Evolutionary conservation across 2,113 vertebrate genomes (phyloP).

Genomic region (Paraplagusia blochii): DNA sequence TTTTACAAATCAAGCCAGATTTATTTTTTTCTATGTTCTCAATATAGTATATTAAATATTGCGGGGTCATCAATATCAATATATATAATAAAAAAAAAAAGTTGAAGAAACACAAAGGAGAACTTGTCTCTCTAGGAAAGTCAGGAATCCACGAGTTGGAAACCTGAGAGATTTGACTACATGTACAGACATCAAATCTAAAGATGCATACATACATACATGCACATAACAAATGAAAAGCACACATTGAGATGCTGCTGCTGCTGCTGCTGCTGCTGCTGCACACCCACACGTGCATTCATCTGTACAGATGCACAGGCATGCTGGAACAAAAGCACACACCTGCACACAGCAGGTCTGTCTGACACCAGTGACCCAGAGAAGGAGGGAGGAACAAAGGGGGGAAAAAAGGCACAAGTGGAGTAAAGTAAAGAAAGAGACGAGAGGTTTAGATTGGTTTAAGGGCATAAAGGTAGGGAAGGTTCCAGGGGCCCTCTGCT

Average conservation of each 20-base stretch:
- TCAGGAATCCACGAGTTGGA: conserved; percentile 18
- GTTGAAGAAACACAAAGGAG: neutral
- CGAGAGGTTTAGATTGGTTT: conserved; percentile 67
- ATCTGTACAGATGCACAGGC: conserved; percentile 50
- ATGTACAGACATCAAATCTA: conserved; percentile 16
- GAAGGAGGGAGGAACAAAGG: conserved; percentile 59
- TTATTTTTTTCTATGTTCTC: conserved; percentile 19
- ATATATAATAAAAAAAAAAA: conserved; percentile 14
- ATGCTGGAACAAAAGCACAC: conserved; percentile 65
- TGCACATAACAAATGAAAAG: conserved; percentile 21
- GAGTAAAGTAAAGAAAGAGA: conserved; percentile 58
- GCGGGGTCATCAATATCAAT: conserved; percentile 26
- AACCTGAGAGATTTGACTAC: conserved; percentile 27
- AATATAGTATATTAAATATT: conserved; percentile 14
- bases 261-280: conserved; percentile 14
- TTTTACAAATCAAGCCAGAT: conserved; percentile 4
- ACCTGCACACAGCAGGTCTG: conserved; percentile 78
- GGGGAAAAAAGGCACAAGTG: conserved; percentile 42
- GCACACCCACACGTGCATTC: conserved; percentile 45
- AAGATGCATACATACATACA: conserved; percentile 11
- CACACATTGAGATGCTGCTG: conserved; percentile 22
- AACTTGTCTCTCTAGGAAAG: conserved; percentile 11
- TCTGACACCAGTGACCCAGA: conserved; percentile 71
- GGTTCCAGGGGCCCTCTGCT: conserved; percentile 64
- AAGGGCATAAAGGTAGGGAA: conserved; percentile 68